A percentile compares a stretch with the other conserved stretches of the same genome.
phyloP scores from a whole-genome alignment of 2,113 vertebrate species.

The Mustela nigripes region DNA sequence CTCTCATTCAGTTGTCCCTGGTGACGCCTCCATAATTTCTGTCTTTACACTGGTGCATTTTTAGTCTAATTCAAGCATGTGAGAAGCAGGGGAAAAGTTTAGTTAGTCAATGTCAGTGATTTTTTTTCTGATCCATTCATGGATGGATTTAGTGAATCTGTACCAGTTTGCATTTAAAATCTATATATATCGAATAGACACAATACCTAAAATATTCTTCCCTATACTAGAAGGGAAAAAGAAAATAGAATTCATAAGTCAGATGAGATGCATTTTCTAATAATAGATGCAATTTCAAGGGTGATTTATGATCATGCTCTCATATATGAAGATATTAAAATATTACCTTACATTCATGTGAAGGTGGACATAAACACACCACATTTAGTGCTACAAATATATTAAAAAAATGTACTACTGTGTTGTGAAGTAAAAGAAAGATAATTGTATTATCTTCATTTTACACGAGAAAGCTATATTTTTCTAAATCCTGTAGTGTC shows the following conservation, averaged over 20 bases:
- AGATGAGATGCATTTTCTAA: constrained; percentile 61
- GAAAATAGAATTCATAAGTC: constrained; percentile 64
- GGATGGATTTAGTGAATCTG: constrained; percentile 57
- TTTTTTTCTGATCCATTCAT: constrained; percentile 62
- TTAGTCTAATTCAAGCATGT: constrained; percentile 80
- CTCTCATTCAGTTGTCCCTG: constrained; percentile 72
- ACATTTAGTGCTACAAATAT: constrained; percentile 42
- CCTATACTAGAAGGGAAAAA: constrained; percentile 56
- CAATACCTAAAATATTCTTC: constrained; percentile 68
- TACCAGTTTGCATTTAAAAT: constrained; percentile 67
- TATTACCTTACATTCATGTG: constrained; percentile 59
- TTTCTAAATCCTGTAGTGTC: constrained; percentile 53
- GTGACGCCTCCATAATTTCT: constrained; percentile 75
- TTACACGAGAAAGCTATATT: constrained; percentile 39
- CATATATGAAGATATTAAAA: constrained; percentile 60
- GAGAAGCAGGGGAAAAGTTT: constrained; percentile 77
- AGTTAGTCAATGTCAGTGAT: constrained; percentile 71
- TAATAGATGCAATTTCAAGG: constrained; percentile 61
- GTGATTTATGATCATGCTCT: constrained; percentile 71
- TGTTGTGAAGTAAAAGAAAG: constrained; percentile 49
- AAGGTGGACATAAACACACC: constrained; percentile 61
- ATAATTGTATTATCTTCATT: constrained; percentile 49
- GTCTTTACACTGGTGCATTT: constrained; percentile 60
- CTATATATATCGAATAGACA: constrained; percentile 60
- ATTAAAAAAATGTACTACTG: background rate